Evolutionary conservation across 2,797 vertebrate genomes (phyloP).

Genomic region (Diplodus sargus): DNA sequence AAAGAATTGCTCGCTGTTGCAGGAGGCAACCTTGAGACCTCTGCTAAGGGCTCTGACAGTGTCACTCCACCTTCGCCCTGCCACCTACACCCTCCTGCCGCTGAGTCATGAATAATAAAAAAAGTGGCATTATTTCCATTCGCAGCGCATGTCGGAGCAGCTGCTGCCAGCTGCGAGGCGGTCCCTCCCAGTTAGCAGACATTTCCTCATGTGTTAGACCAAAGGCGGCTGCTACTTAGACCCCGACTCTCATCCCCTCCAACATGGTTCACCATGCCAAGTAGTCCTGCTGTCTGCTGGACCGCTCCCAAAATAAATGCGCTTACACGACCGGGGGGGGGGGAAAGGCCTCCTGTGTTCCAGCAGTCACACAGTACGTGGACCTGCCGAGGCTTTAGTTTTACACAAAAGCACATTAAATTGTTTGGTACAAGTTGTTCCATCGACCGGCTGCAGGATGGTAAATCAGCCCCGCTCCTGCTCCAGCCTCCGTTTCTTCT

Average conservation of each 20-base stretch:
- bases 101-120: conserved; percentile 49
- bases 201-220: conserved; percentile 79
- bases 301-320: conserved; percentile 80
- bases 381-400: conserved; percentile 54
- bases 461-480: conserved; percentile 26
- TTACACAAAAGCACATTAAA: conserved; percentile 67
- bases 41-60: conserved; percentile 16
- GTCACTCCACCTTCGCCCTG: conserved; percentile 30
- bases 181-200: conserved; percentile 74
- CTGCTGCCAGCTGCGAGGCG: conserved; percentile 67
- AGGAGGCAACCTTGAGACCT: conserved; percentile 27
- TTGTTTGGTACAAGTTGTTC: conserved; percentile 67
- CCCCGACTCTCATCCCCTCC: conserved; percentile 73
- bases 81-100: conserved; percentile 52
- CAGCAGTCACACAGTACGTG: conserved; percentile 45
- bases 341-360: conserved; percentile 74
- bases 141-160: conserved; percentile 42
- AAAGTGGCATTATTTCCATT: conserved; percentile 72
- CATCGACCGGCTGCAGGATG: conserved; percentile 32
- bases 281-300: conserved; percentile 82
- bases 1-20: neutral
- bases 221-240: conserved; percentile 67
- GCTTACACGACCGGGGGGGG: conserved; percentile 48
- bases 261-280: conserved; percentile 70
- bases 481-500: neutral